Conservation (phyloP, 2,888 invertebrate genomes). For the Scaptomyza reducta region DNA sequence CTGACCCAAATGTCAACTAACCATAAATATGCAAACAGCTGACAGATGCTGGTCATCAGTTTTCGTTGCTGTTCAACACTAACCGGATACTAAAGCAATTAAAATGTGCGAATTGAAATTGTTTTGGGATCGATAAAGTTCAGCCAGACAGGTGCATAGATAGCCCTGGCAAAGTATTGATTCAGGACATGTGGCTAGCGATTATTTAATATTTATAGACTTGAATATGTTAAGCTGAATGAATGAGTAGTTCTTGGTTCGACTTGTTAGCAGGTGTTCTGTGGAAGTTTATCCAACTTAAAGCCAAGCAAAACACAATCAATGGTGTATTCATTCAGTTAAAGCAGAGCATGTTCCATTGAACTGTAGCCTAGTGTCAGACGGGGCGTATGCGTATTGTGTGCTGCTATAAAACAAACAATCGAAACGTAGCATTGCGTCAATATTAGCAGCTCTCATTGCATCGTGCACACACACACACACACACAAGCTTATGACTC, state of each 20-base stretch:
- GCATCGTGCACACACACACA: constrained; percentile 37
- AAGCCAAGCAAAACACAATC: too few species aligned
- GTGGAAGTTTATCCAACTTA: not conserved
- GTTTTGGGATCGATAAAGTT: not conserved
- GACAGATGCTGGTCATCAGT: constrained; percentile 12
- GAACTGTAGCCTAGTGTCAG: constrained; percentile 64
- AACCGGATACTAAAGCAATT: constrained; percentile 21
- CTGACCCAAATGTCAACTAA: constrained; percentile 29
- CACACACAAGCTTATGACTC: constrained; percentile 1
- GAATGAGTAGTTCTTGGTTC: not conserved
- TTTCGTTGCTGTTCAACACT: constrained; percentile 2
- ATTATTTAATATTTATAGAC: not conserved
- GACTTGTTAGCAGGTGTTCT: constrained; percentile 10
- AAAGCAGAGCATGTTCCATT: constrained; percentile 39
- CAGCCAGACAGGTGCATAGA: not conserved
- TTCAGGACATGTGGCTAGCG: not conserved
- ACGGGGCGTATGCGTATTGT: constrained; percentile 65
- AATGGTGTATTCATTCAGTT: constrained; percentile 10
- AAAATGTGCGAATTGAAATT: constrained; percentile 5
- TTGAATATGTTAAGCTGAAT: not conserved
- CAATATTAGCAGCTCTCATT: constrained; percentile 49
- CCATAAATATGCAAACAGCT: constrained; percentile 13
- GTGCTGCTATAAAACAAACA: not conserved
- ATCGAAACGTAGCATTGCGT: constrained; percentile 8
- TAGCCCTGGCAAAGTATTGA: not conserved